Conservation (phyloP, 2,797 vertebrate genomes). For the Notolepis coatsorum region DNA sequence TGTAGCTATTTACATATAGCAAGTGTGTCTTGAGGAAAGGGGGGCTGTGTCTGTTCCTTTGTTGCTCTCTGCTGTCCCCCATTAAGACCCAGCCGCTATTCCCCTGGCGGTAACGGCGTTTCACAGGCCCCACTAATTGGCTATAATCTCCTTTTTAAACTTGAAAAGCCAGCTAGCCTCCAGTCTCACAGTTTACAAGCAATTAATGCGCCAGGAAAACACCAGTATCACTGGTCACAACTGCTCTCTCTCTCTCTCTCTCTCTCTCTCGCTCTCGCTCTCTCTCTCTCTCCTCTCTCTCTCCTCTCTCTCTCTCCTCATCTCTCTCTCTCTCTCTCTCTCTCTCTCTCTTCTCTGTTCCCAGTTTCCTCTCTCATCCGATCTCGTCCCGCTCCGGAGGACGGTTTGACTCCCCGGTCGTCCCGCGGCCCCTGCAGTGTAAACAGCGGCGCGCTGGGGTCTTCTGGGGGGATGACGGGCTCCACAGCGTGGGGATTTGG, state of each 20-base stretch:
- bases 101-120: conserved; percentile 68
- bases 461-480: conserved; percentile 55
- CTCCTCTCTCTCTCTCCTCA: not conserved
- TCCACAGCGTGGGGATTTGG: conserved; percentile 58
- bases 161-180: conserved; percentile 74
- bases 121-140: conserved; percentile 81
- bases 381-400: conserved; percentile 39
- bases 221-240: conserved; percentile 68
- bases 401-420: conserved; percentile 58
- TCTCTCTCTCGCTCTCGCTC: conserved; percentile 35
- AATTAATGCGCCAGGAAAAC: conserved; percentile 79
- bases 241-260: conserved; percentile 52
- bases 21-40: conserved; percentile 59
- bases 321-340: conserved; percentile 2
- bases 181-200: conserved; percentile 78
- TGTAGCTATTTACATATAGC: conserved; percentile 33
- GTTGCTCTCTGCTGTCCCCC: conserved; percentile 75
- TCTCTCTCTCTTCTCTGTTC: too few relatives aligned
- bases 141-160: conserved; percentile 82
- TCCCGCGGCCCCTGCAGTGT: conserved; percentile 57
- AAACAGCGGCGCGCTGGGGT: conserved; percentile 69
- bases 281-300: not conserved
- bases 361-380: conserved; percentile 45
- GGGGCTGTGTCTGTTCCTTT: conserved; percentile 69
- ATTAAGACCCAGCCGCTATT: conserved; percentile 75